These are phyloP conservation scores for Temnothorax unifasciatus DNA, from an alignment of 2,888 invertebrate genomes.

Conservation along the genomic window DNA sequence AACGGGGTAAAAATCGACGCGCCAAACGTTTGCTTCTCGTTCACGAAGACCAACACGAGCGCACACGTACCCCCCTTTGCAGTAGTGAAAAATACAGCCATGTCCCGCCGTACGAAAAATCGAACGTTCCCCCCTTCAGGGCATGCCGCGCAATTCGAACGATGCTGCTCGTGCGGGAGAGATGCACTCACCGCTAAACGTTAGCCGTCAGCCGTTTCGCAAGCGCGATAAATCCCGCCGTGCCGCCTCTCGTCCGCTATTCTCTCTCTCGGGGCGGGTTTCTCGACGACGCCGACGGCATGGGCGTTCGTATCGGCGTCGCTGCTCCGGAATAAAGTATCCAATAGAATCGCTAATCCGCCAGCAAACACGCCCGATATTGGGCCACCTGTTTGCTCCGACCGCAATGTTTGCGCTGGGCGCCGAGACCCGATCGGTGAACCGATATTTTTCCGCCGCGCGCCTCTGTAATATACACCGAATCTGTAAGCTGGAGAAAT, in stretches of 20 bases:
- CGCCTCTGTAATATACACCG: constrained; percentile 49
- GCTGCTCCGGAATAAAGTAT: constrained; percentile 70
- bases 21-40: constrained; percentile 22
- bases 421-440: constrained; percentile 39
- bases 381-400: constrained; percentile 76
- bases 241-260: constrained; percentile 19
- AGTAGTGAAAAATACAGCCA: constrained; percentile 27
- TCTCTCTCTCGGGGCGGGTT: constrained; percentile 34
- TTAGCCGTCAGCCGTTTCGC: constrained; percentile 50
- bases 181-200: constrained; percentile 46
- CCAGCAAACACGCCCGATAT: constrained; percentile 74
- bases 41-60: background rate
- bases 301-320: constrained; percentile 42
- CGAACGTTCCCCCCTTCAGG: constrained; percentile 14
- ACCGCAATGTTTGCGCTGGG: constrained; percentile 70
- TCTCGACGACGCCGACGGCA: constrained; percentile 33
- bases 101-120: constrained; percentile 31
- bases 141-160: constrained; percentile 31
- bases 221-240: constrained; percentile 50
- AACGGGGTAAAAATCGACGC: constrained; percentile 16
- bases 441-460: constrained; percentile 50
- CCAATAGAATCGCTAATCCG: constrained; percentile 76
- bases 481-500: constrained; percentile 44
- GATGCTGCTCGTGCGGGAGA: constrained; percentile 9
- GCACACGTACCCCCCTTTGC: background rate